A percentile compares a stretch with the other conserved stretches of the same genome.
Evolutionary conservation across 2,113 vertebrate species (phyloP).

Genomic region (Python bivittatus): DNA sequence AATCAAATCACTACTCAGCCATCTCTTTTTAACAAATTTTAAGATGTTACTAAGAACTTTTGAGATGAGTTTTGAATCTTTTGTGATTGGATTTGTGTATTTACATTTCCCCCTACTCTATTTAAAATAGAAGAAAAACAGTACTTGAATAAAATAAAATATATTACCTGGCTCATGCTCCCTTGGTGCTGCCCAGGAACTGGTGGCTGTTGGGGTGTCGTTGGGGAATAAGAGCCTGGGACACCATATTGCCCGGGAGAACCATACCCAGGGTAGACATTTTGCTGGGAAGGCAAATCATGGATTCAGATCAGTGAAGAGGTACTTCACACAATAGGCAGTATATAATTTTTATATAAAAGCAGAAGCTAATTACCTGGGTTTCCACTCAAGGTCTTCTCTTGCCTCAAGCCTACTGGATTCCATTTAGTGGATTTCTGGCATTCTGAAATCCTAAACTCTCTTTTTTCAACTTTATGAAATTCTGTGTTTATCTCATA

Average conservation of each 20-base stretch:
- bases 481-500: not conserved
- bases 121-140: not conserved
- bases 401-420: not conserved
- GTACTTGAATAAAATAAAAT: not conserved
- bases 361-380: not conserved
- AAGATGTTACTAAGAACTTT: not conserved
- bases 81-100: not conserved
- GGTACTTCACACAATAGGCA: not conserved
- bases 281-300: constrained; percentile 66
- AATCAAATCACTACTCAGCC: not conserved
- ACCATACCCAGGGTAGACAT: constrained; percentile 75
- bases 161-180: constrained; percentile 64
- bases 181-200: constrained; percentile 66
- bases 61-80: not conserved
- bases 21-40: not conserved
- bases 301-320: not conserved
- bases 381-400: not conserved
- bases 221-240: constrained; percentile 67
- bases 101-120: not conserved
- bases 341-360: not conserved
- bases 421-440: not conserved
- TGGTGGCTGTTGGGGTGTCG: constrained; percentile 56
- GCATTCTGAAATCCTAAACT: not conserved
- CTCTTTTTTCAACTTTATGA: not conserved
- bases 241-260: constrained; percentile 79